phyloP scores from a whole-genome alignment of 2,797 vertebrate genomes.

The Petrocephalus schoutedeni region DNA sequence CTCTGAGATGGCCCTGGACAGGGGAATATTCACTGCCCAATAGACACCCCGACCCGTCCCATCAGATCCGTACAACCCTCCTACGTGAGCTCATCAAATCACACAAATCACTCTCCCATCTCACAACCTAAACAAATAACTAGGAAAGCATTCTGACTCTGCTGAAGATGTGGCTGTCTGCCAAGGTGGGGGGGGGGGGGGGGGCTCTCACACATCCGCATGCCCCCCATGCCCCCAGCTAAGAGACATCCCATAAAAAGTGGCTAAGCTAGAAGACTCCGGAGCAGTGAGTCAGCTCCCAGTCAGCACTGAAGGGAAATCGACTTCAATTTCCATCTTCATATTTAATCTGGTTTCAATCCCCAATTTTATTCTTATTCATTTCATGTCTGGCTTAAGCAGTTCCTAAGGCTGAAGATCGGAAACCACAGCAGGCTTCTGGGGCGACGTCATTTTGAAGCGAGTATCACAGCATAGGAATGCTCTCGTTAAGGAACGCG shows the following conservation, averaged over 20 bases:
- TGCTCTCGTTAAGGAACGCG: neutral
- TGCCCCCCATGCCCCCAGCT: neutral
- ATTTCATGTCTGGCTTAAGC: neutral
- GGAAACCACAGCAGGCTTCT: neutral
- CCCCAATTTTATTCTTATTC: neutral
- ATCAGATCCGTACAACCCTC: neutral
- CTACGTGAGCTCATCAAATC: neutral
- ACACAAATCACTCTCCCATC: neutral
- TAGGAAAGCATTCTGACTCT: neutral
- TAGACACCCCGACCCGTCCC: neutral
- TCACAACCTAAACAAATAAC: neutral
- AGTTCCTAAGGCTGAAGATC: neutral
- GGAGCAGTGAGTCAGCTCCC: conserved; percentile 8
- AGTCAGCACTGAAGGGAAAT: neutral
- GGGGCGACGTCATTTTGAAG: neutral
- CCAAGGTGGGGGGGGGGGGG: neutral
- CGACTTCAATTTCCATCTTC: neutral
- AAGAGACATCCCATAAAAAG: neutral
- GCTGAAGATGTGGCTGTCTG: neutral
- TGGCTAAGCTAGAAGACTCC: neutral
- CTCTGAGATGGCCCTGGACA: neutral
- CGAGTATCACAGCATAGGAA: neutral
- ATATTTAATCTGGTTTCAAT: neutral
- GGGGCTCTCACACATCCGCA: neutral
- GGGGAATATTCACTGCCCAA: neutral